A percentile compares a stretch with the other conserved stretches of the same genome.
phyloP scores from a whole-genome alignment of 2,113 vertebrate species.

The Corydoras sp. region DNA sequence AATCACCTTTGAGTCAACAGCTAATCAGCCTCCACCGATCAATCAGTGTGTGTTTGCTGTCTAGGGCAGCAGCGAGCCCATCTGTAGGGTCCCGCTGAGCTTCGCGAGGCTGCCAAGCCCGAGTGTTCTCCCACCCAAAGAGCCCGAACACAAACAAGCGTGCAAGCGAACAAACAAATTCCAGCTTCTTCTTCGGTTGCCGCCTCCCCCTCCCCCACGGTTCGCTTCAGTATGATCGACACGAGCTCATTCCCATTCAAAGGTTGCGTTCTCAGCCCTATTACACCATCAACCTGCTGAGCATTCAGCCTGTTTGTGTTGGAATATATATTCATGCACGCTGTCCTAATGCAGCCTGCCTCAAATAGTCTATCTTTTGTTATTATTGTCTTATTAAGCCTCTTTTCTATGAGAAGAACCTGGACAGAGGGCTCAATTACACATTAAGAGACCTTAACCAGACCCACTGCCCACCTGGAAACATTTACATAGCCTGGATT shows the following conservation, averaged over 20 bases:
- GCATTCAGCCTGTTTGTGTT: slow-evolving; percentile 10
- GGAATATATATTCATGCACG: slow-evolving; percentile 38
- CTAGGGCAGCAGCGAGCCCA: slow-evolving; percentile 13
- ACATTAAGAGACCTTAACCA: slow-evolving; percentile 36
- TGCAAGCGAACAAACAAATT: slow-evolving; percentile 28
- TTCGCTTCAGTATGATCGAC: slow-evolving; percentile 15
- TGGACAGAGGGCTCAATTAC: slow-evolving; percentile 38
- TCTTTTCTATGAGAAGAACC: slow-evolving; percentile 36
- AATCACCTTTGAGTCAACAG: slow-evolving; percentile 24
- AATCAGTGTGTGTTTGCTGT: slow-evolving; percentile 42
- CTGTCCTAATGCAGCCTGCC: slow-evolving; percentile 31
- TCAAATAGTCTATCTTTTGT: slow-evolving; percentile 38
- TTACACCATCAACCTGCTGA: slow-evolving; percentile 45
- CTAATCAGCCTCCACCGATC: slow-evolving; percentile 22
- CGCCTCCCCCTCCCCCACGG: not conserved
- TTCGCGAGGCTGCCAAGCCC: slow-evolving; percentile 6
- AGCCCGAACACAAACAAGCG: slow-evolving; percentile 30
- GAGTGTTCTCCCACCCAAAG: slow-evolving; percentile 29
- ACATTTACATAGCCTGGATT: slow-evolving; percentile 42
- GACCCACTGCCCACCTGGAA: slow-evolving; percentile 35
- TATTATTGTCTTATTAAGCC: slow-evolving; percentile 39
- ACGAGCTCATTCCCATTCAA: slow-evolving; percentile 30
- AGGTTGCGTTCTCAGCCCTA: slow-evolving; percentile 43
- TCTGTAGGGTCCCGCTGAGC: slow-evolving; percentile 31
- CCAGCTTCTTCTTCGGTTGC: not conserved